Base-by-base conservation (phyloP, 2,888 invertebrate species). In the Eupeodes luniger region DNA sequence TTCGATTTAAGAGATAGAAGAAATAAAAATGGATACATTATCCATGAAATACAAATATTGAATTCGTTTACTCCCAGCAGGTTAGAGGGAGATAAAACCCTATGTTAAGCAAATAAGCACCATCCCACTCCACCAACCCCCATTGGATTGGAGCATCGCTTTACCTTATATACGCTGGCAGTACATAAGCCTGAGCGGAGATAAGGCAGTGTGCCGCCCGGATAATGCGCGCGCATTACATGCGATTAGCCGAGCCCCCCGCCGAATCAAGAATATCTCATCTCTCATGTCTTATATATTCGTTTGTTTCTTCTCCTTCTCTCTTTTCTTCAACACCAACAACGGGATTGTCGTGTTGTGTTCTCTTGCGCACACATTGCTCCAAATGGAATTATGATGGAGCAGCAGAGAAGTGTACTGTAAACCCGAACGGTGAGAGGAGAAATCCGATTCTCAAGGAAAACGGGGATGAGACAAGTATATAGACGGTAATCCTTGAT, bases 141-240 rank as follows among this genome's bases (percentile, higher is more conserved):
- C 88, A 85, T 83, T 80, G 85, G 88, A 85, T 88, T 88, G 88
- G 88, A 88, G 85, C 85, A 85, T 78, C 44, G 72, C 78, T 88
- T 76, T 77, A 84, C 84, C 80, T 84, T 80, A 87, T 87, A 27
- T 87, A 66, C 49, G 19, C 34, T 5, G 7, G 5, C 44, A 64
- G 47, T 70, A 77, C 62, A 81, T 62, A 78, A 81, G 57, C 55
- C 85, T 34, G 51, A 67, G 67, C 64, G 49, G 89, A 90, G 92
- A 92, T 92, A 93, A 93, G 92, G 92, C 88, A 88, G 85, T 85
- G 88, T 88, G 88, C 88, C 88, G 92, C 91, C 91, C 89, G 91
- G 93, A 93, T 93, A 92, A 93, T 93, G 93, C 93, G 93, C 93
- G 93, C 94, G 93, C 93, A 93, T 93, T 93, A 93, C 91, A 92